Evolutionary conservation across 2,113 vertebrate genomes (phyloP).

Genomic region (Esox niger): DNA sequence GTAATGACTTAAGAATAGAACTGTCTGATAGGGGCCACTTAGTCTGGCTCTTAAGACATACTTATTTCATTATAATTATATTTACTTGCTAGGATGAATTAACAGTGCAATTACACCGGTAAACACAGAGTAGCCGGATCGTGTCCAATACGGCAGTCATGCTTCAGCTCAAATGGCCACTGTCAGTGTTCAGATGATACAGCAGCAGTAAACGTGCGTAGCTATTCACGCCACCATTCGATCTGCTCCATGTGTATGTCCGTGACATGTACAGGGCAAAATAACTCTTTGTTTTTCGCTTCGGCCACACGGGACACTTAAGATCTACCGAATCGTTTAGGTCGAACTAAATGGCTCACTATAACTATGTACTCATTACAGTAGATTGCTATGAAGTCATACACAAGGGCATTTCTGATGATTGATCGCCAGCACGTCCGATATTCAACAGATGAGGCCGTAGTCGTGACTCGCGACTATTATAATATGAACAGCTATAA

Average conservation of each 20-base stretch:
- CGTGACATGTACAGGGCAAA: slow-evolving; percentile 4
- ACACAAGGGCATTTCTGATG: slow-evolving; percentile 27
- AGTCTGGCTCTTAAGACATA: slow-evolving; percentile 30
- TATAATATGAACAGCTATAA: neutral
- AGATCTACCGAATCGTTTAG: neutral
- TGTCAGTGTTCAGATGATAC: neutral
- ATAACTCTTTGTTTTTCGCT: slow-evolving; percentile 3
- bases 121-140: slow-evolving; percentile 28
- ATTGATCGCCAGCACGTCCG: slow-evolving; percentile 28
- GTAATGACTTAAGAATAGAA: slow-evolving; percentile 31
- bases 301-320: neutral
- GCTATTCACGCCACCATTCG: neutral
- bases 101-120: slow-evolving; percentile 45
- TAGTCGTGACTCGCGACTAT: slow-evolving; percentile 17
- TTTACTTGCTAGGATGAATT: slow-evolving; percentile 36
- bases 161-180: slow-evolving; percentile 16
- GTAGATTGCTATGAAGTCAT: neutral
- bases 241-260: slow-evolving; percentile 14
- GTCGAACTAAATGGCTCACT: neutral
- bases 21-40: slow-evolving; percentile 31
- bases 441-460: slow-evolving; percentile 42
- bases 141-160: neutral
- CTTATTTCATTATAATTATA: slow-evolving; percentile 36
- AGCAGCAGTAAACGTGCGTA: neutral
- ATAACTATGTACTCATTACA: neutral